Evolutionary conservation across 1,140 invertebrate species (phyloP), one percentile per base, ranked within the genome.

Genomic region (Pissodes strobi): DNA sequence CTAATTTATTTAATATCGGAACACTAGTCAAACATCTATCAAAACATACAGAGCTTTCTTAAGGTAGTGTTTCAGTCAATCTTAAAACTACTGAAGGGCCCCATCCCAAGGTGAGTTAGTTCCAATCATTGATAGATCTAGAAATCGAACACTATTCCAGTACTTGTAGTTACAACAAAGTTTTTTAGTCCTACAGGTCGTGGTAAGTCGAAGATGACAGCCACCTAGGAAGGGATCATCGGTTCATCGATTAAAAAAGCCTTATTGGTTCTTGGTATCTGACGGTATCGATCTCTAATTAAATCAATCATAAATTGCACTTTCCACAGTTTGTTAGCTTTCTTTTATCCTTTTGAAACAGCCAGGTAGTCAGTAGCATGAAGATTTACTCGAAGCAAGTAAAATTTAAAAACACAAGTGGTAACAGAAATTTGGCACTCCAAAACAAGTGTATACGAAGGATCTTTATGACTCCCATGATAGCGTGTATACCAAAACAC

Each of bases 391-490:
- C 41, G 41, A 45, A 45, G 18, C 18, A 45, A 45, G 13, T 45
- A 45, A 45, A 45, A 45, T 45, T 45, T 45, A 45, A 5, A 45
- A 13, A 13, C 8, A 45, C 18, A 45, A 45, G 41, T 45, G 41
- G 41, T 13, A 45, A 45, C 41, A 45, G 18, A 45, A 45, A 45
- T n/a, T n/a, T n/a, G n/a, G n/a, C n/a, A n/a, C n/a, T n/a, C n/a
- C n/a, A n/a, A n/a, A n/a, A n/a, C n/a, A n/a, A n/a, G n/a, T n/a
- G n/a, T n/a, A n/a, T n/a, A n/a, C n/a, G n/a, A n/a, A n/a, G n/a
- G n/a, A n/a, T n/a, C n/a, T n/a, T n/a, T n/a, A n/a, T n/a, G n/a
- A n/a, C n/a, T 13, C 8, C 18, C 41, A 45, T 19, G 30, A 15
- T 45, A 45, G 18, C 41, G 15, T 13, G 41, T 15, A 45, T 45